Conservation (phyloP, 2,113 vertebrate genomes). For the Picathartes gymnocephalus region DNA sequence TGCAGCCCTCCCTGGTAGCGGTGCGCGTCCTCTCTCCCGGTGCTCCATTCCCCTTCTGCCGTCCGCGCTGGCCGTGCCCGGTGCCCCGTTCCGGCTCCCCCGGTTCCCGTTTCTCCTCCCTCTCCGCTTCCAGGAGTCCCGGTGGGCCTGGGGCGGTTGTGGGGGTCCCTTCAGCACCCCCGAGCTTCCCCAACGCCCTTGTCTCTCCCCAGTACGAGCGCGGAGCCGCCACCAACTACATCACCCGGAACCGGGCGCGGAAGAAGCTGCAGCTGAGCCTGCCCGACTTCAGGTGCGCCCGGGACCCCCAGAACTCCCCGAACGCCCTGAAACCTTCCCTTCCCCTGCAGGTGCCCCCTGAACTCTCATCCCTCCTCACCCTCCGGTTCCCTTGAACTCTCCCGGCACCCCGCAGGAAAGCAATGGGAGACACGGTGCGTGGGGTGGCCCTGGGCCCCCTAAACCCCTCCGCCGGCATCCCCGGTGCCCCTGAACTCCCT, state of each 20-base stretch:
- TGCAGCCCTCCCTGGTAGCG: not conserved
- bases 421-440: accelerated
- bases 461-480: accelerated
- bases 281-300: constrained; percentile 87
- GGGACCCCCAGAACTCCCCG: not conserved
- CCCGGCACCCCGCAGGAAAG: not conserved
- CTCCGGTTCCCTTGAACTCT: not conserved
- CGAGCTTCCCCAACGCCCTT: accelerated
- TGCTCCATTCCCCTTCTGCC: not conserved
- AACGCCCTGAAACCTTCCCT: no score
- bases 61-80: not conserved
- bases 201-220: constrained; percentile 76
- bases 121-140: accelerated
- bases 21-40: no score
- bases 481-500: not conserved
- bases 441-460: no score
- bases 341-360: not conserved
- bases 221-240: constrained; percentile 92
- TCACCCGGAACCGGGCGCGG: constrained; percentile 91
- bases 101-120: not conserved
- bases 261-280: constrained; percentile 93
- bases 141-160: not conserved
- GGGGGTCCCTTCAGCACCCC: not conserved
- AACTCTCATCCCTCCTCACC: accelerated
- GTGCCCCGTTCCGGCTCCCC: accelerated